A percentile compares a stretch with the other conserved stretches of the same genome.
Conservation (phyloP, 2,797 vertebrate species). For the Rhinichthys osculus region DNA sequence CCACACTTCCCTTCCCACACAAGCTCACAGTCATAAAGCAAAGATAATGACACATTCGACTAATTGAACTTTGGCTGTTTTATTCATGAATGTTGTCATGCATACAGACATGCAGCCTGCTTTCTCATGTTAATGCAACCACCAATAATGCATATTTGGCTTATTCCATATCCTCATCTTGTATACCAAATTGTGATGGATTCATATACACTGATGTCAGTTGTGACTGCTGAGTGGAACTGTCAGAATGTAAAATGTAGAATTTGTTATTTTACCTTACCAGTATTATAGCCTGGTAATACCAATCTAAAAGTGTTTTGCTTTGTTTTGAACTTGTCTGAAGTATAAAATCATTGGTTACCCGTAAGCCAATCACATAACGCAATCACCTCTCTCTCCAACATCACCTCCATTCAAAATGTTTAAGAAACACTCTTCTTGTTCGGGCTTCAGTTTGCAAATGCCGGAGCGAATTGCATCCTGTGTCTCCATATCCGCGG, state of each 20-base stretch:
- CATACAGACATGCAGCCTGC: slow-evolving; percentile 17
- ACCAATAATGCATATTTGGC: slow-evolving; percentile 19
- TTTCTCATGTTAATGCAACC: slow-evolving; percentile 35
- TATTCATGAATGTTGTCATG: slow-evolving; percentile 46
- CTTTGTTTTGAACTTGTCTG: too few relatives aligned
- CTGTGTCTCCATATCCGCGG: too few relatives aligned
- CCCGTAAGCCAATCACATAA: too few relatives aligned
- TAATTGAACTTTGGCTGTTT: slow-evolving; percentile 29
- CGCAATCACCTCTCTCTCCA: too few relatives aligned
- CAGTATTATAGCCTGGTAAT: not conserved
- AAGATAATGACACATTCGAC: slow-evolving; percentile 38
- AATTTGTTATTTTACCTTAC: not conserved
- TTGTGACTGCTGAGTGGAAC: slow-evolving; percentile 13
- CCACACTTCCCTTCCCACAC: slow-evolving; percentile 27
- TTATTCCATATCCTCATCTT: slow-evolving; percentile 3
- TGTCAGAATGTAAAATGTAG: not conserved
- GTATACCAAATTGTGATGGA: not conserved
- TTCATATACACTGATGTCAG: not conserved
- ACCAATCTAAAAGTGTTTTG: too few relatives aligned
- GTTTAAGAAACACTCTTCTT: too few relatives aligned
- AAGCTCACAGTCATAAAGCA: slow-evolving; percentile 29
- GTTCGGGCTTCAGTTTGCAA: too few relatives aligned
- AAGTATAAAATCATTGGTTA: too few relatives aligned
- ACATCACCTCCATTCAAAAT: too few relatives aligned
- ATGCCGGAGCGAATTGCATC: too few relatives aligned